These are phyloP conservation scores for Pseudomyrmex dendroicus DNA, from an alignment of 1,140 invertebrate genomes.

Conservation along the genomic window DNA sequence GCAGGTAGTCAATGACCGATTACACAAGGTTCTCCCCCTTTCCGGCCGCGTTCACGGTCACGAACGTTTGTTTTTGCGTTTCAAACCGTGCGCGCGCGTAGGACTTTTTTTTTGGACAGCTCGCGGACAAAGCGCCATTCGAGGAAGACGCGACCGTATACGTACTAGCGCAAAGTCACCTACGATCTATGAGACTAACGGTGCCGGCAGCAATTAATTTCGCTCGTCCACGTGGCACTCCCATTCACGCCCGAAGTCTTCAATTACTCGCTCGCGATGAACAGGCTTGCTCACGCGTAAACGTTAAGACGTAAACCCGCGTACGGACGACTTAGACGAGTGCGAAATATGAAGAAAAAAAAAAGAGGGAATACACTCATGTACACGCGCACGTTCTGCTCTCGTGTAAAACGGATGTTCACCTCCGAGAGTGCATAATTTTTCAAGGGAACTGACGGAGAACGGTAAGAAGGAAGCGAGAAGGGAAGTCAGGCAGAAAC, in stretches of 20 bases:
- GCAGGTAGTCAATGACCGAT: slow-evolving; percentile 45
- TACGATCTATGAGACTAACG: slow-evolving; percentile 70
- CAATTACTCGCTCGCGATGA: slow-evolving; percentile 70
- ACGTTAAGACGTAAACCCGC: slow-evolving; percentile 5
- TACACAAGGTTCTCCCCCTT: slow-evolving; percentile 13
- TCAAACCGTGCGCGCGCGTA: background rate
- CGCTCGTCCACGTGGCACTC: slow-evolving; percentile 74
- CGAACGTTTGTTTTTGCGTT: slow-evolving; percentile 1
- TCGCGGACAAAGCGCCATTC: slow-evolving; percentile 42
- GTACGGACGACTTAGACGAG: too few relatives aligned
- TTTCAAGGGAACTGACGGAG: slow-evolving; percentile 71
- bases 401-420: slow-evolving; percentile 79
- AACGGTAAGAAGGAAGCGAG: slow-evolving; percentile 65
- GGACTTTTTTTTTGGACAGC: slow-evolving; percentile 30
- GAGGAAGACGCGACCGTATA: slow-evolving; percentile 51
- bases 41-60: slow-evolving; percentile 9
- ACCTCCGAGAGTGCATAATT: slow-evolving; percentile 77
- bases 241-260: slow-evolving; percentile 78
- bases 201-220: slow-evolving; percentile 76
- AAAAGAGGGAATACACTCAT: slow-evolving; percentile 11
- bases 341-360: slow-evolving; percentile 18
- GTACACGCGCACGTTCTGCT: slow-evolving; percentile 26
- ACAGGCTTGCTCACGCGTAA: slow-evolving; percentile 35
- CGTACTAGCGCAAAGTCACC: slow-evolving; percentile 51
- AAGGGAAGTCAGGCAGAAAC: slow-evolving; percentile 69